Evolutionary conservation across 2,797 vertebrate species (phyloP).

Genomic region (Etheostoma nigrum): DNA sequence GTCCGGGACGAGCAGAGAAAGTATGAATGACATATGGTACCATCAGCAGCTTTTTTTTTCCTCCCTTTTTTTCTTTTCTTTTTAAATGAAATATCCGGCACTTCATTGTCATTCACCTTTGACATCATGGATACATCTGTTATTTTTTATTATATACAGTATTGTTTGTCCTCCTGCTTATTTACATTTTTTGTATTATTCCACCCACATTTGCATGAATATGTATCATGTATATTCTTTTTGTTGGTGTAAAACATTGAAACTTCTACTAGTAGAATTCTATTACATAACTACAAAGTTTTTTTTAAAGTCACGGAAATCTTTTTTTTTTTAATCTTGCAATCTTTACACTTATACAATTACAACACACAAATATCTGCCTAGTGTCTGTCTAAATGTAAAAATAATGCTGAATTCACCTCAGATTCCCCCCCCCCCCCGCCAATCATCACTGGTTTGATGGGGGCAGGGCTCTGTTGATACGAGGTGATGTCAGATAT

Average conservation of each 20-base stretch:
- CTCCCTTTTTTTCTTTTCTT: background rate
- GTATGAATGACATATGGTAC: background rate
- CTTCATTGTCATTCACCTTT: constrained; percentile 55
- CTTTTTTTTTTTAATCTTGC: too few species aligned
- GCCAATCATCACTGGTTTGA: background rate
- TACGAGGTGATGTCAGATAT: background rate
- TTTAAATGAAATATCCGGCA: constrained; percentile 39
- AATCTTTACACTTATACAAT: too few species aligned
- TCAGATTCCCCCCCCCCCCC: too few species aligned
- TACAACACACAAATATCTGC: background rate
- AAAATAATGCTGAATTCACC: background rate
- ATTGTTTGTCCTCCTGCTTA: constrained; percentile 62
- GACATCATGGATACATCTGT: constrained; percentile 40
- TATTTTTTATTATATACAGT: constrained; percentile 49
- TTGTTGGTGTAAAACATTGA: constrained; percentile 44
- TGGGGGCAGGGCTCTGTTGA: background rate
- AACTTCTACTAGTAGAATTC: constrained; percentile 11
- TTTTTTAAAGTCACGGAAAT: too few species aligned
- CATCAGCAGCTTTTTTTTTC: background rate
- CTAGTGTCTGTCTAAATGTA: background rate
- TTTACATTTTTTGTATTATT: constrained; percentile 70
- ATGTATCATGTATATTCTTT: constrained; percentile 54
- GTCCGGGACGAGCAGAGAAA: constrained; percentile 21
- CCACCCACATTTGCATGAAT: constrained; percentile 77
- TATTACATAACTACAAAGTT: too few species aligned